phyloP scores from a whole-genome alignment of 2,797 vertebrate species.

The Falco naumanni region DNA sequence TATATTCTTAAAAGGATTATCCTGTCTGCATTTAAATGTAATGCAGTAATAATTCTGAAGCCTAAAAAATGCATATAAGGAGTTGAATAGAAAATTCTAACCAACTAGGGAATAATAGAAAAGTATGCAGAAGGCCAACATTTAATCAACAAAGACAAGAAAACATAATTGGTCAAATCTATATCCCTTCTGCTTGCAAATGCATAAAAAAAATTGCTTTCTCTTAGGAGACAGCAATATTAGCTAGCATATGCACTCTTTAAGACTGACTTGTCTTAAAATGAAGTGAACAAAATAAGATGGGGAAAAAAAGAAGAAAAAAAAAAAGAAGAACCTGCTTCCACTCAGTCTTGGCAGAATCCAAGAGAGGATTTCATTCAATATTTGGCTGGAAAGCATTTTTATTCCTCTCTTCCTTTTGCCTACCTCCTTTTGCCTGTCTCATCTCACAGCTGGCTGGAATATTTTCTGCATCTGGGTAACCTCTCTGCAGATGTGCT shows the following conservation, averaged over 20 bases:
- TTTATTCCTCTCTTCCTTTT: not conserved
- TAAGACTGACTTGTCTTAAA: not conserved
- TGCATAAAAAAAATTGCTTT: not conserved
- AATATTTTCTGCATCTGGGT: not conserved
- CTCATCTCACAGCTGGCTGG: not conserved
- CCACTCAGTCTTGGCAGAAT: not conserved
- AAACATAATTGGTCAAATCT: not conserved
- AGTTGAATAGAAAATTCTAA: conserved; percentile 12
- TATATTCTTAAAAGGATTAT: conserved; percentile 14
- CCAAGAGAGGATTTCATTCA: not conserved
- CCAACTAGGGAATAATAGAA: not conserved
- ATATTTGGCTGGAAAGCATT: not conserved
- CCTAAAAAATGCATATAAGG: not conserved
- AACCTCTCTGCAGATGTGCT: not conserved
- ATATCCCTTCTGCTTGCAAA: not conserved
- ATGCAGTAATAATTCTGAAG: conserved; percentile 12
- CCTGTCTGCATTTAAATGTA: conserved; percentile 11
- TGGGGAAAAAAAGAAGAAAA: not conserved
- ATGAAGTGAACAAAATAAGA: not conserved
- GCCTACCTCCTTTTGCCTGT: not conserved
- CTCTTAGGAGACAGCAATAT: not conserved
- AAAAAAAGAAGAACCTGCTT: not conserved
- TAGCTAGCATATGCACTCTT: not conserved
- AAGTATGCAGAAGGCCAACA: not conserved
- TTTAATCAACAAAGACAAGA: not conserved